Evolutionary conservation across 2,113 vertebrate genomes (phyloP).

Genomic region (Ciconia boyciana): DNA sequence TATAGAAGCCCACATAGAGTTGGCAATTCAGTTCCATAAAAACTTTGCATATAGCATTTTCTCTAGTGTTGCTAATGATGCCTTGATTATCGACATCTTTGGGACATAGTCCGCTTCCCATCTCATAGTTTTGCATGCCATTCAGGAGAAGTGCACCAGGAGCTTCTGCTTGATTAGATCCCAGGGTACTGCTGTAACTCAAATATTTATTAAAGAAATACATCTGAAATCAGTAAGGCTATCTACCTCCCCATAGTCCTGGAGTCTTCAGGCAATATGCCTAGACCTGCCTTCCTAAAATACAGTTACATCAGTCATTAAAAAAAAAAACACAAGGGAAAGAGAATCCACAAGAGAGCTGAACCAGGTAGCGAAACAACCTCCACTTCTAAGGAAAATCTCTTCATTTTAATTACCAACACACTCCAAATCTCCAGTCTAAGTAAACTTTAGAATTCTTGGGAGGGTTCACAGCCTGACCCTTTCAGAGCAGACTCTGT

Average conservation of each 20-base stretch:
- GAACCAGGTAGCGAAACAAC: neutral
- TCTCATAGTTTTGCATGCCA: neutral
- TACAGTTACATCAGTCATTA: neutral
- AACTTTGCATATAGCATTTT: neutral
- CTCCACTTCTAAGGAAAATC: neutral
- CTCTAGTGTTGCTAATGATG: neutral
- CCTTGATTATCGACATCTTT: neutral
- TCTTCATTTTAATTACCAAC: neutral
- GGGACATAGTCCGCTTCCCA: neutral
- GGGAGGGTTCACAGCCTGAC: neutral
- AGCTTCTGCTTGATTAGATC: neutral
- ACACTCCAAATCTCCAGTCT: neutral
- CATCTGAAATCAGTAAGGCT: neutral
- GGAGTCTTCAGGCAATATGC: neutral
- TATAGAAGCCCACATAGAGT: neutral
- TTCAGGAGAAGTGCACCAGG: neutral
- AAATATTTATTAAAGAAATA: neutral
- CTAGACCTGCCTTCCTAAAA: neutral
- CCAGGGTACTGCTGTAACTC: neutral
- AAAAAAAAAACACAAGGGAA: neutral
- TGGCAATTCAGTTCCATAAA: neutral
- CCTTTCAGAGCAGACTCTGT: neutral
- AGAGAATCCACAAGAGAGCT: neutral
- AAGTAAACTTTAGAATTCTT: neutral
- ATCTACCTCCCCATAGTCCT: neutral